Evolutionary conservation across 2,888 invertebrate genomes (phyloP), one percentile per base, ranked within the genome.

Genomic region (Tachina grossa): DNA sequence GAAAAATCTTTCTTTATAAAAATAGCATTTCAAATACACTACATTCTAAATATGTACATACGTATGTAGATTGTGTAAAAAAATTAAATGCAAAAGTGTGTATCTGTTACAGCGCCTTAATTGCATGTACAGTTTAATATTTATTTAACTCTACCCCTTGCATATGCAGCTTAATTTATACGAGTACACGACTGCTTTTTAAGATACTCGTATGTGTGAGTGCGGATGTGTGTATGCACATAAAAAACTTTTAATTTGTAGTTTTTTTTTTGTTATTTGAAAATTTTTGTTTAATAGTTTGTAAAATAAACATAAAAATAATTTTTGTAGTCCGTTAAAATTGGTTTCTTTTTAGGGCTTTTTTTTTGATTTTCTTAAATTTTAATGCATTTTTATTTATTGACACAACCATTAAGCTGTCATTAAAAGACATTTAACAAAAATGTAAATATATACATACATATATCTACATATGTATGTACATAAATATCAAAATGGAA

Each of bases 341-440:
- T 65, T 55, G 8, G 19, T 75, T 51, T 8, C 53, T 41, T 10
- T 68, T 55, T 19, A 47, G 13, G 13, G 2, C 2, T 13, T 66
- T 45, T n/a, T 49, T 53, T 51, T 47, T 8, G 4, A 31, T 31
- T 31, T 77, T 47, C 4, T 55, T 19, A 53, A 63, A 63, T 47
- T 77, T 81, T 82, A 78, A 85, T 85, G 82, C 82, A 77, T 85
- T 85, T 85, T 81, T 74, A 80, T 80, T 82, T 85, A 85, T 85
- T 85, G 85, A 85, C 85, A 82, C 82, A 78, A 47, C 78, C 87
- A 87, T 87, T 86, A 87, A 87, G 87, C 85, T 87, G 87, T 87
- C 87, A 87, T 84, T 86, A 82, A 79, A 81, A 76, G 72, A 79
- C 87, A 87, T 87, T 87, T 74, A 78, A 66, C 53, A 68, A 72